phyloP scores from a whole-genome alignment of 2,113 vertebrate species.

The Menura novaehollandiae region DNA sequence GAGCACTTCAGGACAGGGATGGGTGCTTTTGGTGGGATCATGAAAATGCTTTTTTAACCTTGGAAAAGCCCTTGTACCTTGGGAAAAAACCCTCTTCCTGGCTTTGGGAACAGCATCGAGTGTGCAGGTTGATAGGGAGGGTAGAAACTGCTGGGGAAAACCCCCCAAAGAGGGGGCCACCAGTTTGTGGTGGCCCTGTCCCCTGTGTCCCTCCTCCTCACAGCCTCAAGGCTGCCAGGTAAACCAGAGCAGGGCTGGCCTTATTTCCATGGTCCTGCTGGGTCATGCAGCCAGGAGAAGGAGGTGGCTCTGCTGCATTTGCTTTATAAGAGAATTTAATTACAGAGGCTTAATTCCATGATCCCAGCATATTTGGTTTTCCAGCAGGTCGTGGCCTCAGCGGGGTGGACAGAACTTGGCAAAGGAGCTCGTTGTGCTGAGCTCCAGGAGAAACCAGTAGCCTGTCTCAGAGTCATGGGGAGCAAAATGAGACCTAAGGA shows the following conservation, averaged over 20 bases:
- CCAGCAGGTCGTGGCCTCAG: not conserved
- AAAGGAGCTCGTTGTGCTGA: not conserved
- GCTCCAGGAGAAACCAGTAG: not conserved
- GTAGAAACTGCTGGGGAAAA: not conserved
- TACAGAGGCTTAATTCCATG: not conserved
- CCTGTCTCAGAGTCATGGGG: not conserved
- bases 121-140: not conserved
- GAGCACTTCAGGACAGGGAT: not conserved
- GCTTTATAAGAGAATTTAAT: not conserved
- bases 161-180: not conserved
- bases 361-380: not conserved
- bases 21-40: not conserved
- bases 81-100: not conserved
- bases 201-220: not conserved
- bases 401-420: not conserved
- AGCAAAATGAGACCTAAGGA: not conserved
- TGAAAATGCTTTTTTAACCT: not conserved
- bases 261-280: not conserved
- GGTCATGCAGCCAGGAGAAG: not conserved
- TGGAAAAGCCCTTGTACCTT: not conserved
- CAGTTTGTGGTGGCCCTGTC: not conserved
- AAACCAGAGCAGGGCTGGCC: not conserved
- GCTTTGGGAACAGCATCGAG: not conserved
- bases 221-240: not conserved
- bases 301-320: not conserved